Conservation (phyloP, 2,888 invertebrate species). For the Ormyrus nitidulus region DNA sequence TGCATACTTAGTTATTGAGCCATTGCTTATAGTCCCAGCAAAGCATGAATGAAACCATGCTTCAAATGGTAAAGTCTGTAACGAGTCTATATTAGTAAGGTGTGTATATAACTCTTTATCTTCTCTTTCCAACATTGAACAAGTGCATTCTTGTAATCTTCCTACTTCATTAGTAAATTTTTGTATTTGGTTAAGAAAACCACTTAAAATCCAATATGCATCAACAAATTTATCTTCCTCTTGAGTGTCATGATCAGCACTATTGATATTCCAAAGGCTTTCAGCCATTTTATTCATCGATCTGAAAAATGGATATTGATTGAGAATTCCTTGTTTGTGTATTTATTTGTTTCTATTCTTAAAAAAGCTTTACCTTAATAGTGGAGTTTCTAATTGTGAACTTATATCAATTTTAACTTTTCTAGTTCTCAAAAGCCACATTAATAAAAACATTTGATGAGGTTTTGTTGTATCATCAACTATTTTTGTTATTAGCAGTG, state of each 20-base stretch:
- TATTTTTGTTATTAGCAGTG: conserved; percentile 82
- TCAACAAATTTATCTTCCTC: conserved; percentile 77
- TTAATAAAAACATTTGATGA: conserved; percentile 83
- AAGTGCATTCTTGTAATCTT: conserved; percentile 82
- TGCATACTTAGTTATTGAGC: conserved; percentile 85
- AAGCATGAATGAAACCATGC: conserved; percentile 91
- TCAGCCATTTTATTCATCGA: conserved; percentile 77
- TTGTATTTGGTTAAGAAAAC: conserved; percentile 83
- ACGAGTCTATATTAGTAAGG: conserved; percentile 80
- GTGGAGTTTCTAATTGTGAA: conserved; percentile 68
- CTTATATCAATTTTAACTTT: conserved; percentile 76
- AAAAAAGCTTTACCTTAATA: conserved; percentile 64
- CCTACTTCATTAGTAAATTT: conserved; percentile 82
- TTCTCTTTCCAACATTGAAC: conserved; percentile 85
- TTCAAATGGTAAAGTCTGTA: conserved; percentile 82
- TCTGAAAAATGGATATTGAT: conserved; percentile 60
- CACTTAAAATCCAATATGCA: conserved; percentile 89
- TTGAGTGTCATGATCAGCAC: conserved; percentile 77
- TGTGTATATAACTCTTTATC: conserved; percentile 84
- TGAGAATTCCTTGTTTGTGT: conserved; percentile 25
- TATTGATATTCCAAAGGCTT: conserved; percentile 83
- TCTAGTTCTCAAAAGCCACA: conserved; percentile 89
- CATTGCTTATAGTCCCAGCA: conserved; percentile 87
- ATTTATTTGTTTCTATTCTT: no score
- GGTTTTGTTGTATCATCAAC: conserved; percentile 81